These are phyloP conservation scores for Neoascia interrupta DNA, from an alignment of 2,888 invertebrate genomes.

Conservation along the genomic window DNA sequence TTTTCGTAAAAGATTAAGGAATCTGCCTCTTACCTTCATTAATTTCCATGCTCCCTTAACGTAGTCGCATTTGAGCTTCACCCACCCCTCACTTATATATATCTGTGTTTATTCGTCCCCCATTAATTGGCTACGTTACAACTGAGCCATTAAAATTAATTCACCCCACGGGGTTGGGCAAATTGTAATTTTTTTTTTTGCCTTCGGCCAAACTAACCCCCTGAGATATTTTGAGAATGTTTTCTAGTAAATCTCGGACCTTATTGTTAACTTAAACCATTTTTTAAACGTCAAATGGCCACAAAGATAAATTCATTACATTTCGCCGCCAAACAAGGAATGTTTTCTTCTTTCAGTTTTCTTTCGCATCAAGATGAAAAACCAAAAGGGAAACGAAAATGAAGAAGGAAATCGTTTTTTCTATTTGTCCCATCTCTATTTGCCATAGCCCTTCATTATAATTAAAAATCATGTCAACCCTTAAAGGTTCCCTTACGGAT, in stretches of 20 bases:
- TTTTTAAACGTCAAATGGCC: constrained; percentile 18
- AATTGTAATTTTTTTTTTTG: neutral
- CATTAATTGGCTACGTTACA: constrained; percentile 30
- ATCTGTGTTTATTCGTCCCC: neutral
- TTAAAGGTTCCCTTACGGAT: constrained; percentile 33
- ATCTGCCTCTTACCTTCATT: too few species aligned
- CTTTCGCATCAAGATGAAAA: neutral
- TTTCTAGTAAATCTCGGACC: constrained; percentile 13
- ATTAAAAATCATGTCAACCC: constrained; percentile 55
- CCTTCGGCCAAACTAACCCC: neutral
- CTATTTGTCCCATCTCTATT: too few species aligned
- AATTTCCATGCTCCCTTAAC: too few species aligned
- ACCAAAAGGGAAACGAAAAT: neutral
- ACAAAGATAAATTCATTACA: neutral
- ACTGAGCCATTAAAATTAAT: constrained; percentile 23
- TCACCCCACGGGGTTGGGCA: constrained; percentile 6
- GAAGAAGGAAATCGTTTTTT: neutral
- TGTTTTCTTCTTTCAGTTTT: neutral
- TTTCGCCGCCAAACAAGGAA: neutral
- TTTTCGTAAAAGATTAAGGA: too few species aligned
- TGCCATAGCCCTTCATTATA: constrained; percentile 28
- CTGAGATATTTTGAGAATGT: neutral
- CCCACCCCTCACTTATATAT: too few species aligned
- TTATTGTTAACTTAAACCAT: constrained; percentile 32
- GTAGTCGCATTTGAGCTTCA: too few species aligned